Base-by-base conservation (phyloP, 2,113 vertebrate species). In the Chaenogobius annularis region DNA sequence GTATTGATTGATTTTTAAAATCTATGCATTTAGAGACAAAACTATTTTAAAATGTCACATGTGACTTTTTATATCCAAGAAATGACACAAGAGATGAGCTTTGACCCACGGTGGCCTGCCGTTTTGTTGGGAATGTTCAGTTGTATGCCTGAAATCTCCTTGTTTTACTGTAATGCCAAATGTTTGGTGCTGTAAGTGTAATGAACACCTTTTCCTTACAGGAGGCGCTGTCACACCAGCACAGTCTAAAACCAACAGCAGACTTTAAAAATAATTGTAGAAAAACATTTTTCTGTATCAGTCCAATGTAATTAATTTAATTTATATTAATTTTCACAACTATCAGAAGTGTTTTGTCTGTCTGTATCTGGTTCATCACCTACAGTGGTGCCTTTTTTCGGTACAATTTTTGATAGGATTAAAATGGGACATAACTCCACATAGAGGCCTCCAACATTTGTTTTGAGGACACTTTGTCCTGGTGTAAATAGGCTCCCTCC, bases 331-430 rank as follows among this genome's bases (percentile, higher is more conserved):
- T 40, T 40, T 37, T 19, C 58, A 72, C 84, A 79, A 74, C 78
- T 59, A 76, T 74, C 84, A 66, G 70, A 72, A 83, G 83, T 68
- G 61, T 63, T 84, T 81, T 80, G 80, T 88, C 80, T 84, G 26
- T 31, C 4, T 69, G 83, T 86, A 61, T 63, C 37, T 47, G 72
- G 81, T 75, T 79, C 77, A 79, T 88, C 83, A 73, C 88, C 87
- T 82, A 85, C 75, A 85, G 75, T 88, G 89, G 90, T 91, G 91
- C 91, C 90, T 92, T 87, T 89, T 88, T 80, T 78, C 82, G 84
- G 76, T 54, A 63, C 47, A 47, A 83, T 86, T 79, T 90, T 89
- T 89, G 75, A 90, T 86, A 79, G 12, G 55, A 26, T 75, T 68
- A 68, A 79, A 85, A 83, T 46, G 47, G 54, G 74, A 80, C 69